Percentiles rank a stretch among this genome's conserved stretches.
Conservation (phyloP, 2,113 vertebrate genomes). For the Mionectes macconnelli region DNA sequence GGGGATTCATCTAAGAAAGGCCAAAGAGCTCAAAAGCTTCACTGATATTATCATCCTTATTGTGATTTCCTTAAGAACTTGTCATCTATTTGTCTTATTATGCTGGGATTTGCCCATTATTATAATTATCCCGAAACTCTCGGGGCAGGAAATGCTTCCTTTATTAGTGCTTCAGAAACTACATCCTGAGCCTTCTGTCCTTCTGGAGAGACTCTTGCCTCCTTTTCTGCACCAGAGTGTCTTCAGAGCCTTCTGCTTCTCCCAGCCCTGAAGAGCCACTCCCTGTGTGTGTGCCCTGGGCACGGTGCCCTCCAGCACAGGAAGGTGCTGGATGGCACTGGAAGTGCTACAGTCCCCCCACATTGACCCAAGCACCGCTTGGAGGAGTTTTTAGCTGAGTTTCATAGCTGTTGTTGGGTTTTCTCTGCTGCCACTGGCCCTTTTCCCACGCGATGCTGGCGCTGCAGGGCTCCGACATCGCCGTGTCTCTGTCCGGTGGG, state of each 20-base stretch:
- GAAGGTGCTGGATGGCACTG: not conserved
- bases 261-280: not conserved
- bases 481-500: not conserved
- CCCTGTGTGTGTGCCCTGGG: not conserved
- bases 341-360: rapidly evolving
- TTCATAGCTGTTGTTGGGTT: rapidly evolving
- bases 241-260: not conserved
- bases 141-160: not conserved
- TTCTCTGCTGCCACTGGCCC: too few relatives aligned
- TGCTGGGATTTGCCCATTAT: not conserved
- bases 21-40: not conserved
- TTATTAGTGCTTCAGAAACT: not conserved
- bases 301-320: not conserved
- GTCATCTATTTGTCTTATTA: not conserved
- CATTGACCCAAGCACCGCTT: rapidly evolving
- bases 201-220: not conserved
- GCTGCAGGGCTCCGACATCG: not conserved
- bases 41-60: not conserved
- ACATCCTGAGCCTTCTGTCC: not conserved
- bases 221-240: not conserved
- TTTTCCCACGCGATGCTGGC: rapidly evolving
- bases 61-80: not conserved
- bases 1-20: not conserved
- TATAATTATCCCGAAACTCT: not conserved
- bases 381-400: not conserved